Conservation (phyloP, 2,797 vertebrate species). For the Linurgus olivaceus region DNA sequence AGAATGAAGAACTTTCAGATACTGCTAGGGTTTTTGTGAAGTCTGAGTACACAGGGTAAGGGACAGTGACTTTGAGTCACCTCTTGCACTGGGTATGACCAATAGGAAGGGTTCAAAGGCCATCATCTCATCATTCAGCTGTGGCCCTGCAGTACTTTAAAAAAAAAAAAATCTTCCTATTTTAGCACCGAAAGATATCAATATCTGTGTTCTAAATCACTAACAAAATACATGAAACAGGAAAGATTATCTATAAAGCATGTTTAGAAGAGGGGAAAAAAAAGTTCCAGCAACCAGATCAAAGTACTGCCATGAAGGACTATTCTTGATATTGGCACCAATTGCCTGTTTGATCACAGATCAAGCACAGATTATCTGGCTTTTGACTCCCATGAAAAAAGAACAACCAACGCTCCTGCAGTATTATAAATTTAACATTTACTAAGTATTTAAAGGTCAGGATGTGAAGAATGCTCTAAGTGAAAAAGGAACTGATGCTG, state of each 20-base stretch:
- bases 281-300: background rate
- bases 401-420: background rate
- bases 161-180: background rate
- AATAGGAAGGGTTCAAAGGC: background rate
- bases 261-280: background rate
- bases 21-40: rapidly evolving
- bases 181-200: background rate
- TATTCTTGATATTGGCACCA: background rate
- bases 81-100: background rate
- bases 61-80: background rate
- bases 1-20: background rate
- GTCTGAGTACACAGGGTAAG: background rate
- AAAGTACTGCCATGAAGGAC: background rate
- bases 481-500: conserved; percentile 13
- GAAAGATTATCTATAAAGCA: background rate
- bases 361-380: background rate
- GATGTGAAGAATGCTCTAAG: conserved; percentile 12
- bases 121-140: background rate
- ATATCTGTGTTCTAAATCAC: background rate
- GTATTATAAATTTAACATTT: conserved; percentile 21
- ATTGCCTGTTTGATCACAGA: conserved; percentile 33
- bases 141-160: background rate
- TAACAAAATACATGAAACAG: background rate
- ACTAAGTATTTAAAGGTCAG: conserved; percentile 23
- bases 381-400: conserved; percentile 21